Conservation (phyloP, 2,113 vertebrate species). For the Gavialis gangeticus region DNA sequence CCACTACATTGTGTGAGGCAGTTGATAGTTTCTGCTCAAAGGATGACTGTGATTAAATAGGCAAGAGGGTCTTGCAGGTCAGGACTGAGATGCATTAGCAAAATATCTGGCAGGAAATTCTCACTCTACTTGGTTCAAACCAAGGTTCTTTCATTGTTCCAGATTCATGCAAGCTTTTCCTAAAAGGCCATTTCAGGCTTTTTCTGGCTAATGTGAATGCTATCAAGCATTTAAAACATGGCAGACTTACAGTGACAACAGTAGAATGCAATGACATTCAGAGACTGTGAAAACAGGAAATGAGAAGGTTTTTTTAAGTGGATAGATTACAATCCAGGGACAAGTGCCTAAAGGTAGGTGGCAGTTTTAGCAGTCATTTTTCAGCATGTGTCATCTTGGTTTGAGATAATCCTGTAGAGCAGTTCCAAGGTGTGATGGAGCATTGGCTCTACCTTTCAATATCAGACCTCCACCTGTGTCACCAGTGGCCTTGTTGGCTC, state of each 20-base stretch:
- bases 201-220: constrained; percentile 14
- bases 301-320: not conserved
- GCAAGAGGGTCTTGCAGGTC: not conserved
- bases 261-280: not conserved
- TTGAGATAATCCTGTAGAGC: not conserved
- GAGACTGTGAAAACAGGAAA: not conserved
- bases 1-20: constrained; percentile 25
- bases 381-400: not conserved
- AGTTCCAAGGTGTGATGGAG: not conserved
- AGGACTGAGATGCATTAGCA: not conserved
- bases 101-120: not conserved
- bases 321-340: not conserved
- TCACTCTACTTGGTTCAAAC: not conserved
- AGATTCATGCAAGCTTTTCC: not conserved
- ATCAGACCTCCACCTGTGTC: not conserved
- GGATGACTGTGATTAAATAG: not conserved
- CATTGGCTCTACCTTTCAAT: not conserved
- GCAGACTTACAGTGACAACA: not conserved
- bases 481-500: not conserved
- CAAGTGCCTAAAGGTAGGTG: not conserved
- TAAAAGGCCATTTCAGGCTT: not conserved
- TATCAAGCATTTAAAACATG: not conserved
- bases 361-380: not conserved
- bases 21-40: constrained; percentile 28
- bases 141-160: not conserved